Conservation (phyloP, 2,113 vertebrate genomes). For the Pampusana beccarii region DNA sequence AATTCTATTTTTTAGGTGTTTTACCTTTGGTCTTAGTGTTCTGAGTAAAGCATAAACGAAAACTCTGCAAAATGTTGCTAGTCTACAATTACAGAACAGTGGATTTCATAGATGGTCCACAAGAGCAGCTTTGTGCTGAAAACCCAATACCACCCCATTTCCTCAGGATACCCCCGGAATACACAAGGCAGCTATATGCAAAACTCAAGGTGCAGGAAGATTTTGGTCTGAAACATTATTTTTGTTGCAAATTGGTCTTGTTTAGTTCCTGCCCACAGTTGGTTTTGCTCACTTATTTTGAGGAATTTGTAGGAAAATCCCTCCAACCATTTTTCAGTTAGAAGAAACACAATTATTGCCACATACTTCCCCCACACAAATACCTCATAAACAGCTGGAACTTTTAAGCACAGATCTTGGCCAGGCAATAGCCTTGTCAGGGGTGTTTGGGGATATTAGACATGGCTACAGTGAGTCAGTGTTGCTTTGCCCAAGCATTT, state of each 20-base stretch:
- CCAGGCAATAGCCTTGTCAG: not conserved
- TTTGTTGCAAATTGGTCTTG: not conserved
- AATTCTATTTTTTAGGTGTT: not conserved
- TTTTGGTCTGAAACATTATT: not conserved
- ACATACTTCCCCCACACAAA: slow-evolving; percentile 34
- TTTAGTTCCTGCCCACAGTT: not conserved
- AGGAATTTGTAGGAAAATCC: slow-evolving; percentile 21
- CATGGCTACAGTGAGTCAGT: slow-evolving; percentile 50
- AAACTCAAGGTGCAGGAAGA: not conserved
- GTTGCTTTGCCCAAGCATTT: slow-evolving; percentile 14
- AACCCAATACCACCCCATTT: not conserved
- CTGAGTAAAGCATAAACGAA: not conserved
- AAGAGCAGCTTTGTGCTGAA: not conserved
- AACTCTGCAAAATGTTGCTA: not conserved
- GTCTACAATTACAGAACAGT: not conserved
- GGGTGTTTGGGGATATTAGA: slow-evolving; percentile 13
- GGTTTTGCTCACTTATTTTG: slow-evolving; percentile 1
- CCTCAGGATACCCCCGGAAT: not conserved
- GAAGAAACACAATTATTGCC: slow-evolving; percentile 10
- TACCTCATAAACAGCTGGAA: slow-evolving; percentile 38
- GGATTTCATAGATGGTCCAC: not conserved
- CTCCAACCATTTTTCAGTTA: slow-evolving; percentile 33
- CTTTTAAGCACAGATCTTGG: slow-evolving; percentile 27
- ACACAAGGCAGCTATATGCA: not conserved
- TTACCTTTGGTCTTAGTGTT: not conserved